Base-by-base conservation (phyloP, 2,113 vertebrate species). In the Cettia cetti region DNA sequence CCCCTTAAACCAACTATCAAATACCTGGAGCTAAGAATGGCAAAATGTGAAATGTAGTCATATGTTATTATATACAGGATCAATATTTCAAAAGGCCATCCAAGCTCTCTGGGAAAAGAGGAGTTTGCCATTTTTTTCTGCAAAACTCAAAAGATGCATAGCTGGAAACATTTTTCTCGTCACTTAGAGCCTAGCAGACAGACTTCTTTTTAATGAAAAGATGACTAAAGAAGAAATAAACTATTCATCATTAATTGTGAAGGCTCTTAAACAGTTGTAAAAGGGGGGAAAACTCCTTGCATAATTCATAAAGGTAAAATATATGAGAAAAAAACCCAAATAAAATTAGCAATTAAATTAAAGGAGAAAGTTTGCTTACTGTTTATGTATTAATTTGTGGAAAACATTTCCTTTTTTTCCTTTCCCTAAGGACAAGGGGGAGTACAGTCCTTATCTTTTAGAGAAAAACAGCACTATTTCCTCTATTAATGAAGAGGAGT, bases 51-150 rank as follows among this genome's bases (percentile, higher is more conserved):
- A 76, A 82, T 80, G 40, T 54, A 91, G 50, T 89, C 76, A 91
- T 92, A 72, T 92, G 71, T 94, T 97, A 80, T 89, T 79, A 90
- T 92, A 66, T 31, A 72, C 23, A 64, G 74, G 64, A 92, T 92
- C 86, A 92, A 61, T 95, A 94, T 95, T 97, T 96, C 80, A 87
- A 90, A 90, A 91, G 77, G 72, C 64, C 30, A 89, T 82, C 76
- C 56, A 74, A 85, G 78, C 63, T 94, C 26, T 64, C 78, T n/a
- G 59, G 85, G 80, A 77, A 89, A 82, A 75, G 37, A 84, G 74
- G 11, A 33, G 42, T 85, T 89, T 81, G n/a, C 52, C n/a, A 15
- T 56, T 83, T 81, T 81, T 77, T 92, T 84, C 57, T 94, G 65
- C 66, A 91, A 76, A 60, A 19, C 14, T 84, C n/a, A 47, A 64